Conservation (phyloP, 2,888 invertebrate genomes). For the Oasisia sp. region DNA sequence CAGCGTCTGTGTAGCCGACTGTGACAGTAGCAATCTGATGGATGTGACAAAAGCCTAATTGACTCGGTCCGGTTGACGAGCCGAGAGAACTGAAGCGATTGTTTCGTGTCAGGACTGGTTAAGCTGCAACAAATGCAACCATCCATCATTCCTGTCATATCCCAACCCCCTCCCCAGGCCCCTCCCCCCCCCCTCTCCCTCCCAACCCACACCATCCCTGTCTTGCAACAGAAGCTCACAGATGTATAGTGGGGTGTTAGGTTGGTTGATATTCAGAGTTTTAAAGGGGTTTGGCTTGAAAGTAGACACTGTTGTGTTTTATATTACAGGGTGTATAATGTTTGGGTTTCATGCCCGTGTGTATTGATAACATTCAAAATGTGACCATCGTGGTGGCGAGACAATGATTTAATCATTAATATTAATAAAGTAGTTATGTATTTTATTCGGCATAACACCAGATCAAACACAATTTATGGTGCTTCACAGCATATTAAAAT, state of each 20-base stretch:
- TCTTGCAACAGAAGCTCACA: background rate
- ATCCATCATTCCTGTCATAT: background rate
- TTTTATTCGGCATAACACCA: too few relatives aligned
- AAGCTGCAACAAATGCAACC: background rate
- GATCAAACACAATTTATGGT: too few relatives aligned
- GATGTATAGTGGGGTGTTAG: background rate
- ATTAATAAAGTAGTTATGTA: too few relatives aligned
- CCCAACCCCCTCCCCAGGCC: background rate
- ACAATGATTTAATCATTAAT: too few relatives aligned
- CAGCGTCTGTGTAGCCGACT: background rate
- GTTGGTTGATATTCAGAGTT: background rate
- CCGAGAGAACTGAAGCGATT: background rate
- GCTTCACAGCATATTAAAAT: too few relatives aligned
- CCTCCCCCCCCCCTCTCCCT: background rate
- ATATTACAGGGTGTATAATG: too few relatives aligned
- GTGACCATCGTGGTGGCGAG: too few relatives aligned
- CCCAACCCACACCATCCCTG: background rate
- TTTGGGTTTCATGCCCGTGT: too few relatives aligned
- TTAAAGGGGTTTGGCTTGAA: background rate
- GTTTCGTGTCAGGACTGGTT: background rate
- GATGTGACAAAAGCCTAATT: background rate
- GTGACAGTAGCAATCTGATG: background rate
- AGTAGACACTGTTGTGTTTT: too few relatives aligned
- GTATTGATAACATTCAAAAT: too few relatives aligned
- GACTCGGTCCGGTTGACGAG: background rate